Conservation (phyloP, 35 echinoderm and acorn worm genomes). For the Heliocidaris erythrogramma region DNA sequence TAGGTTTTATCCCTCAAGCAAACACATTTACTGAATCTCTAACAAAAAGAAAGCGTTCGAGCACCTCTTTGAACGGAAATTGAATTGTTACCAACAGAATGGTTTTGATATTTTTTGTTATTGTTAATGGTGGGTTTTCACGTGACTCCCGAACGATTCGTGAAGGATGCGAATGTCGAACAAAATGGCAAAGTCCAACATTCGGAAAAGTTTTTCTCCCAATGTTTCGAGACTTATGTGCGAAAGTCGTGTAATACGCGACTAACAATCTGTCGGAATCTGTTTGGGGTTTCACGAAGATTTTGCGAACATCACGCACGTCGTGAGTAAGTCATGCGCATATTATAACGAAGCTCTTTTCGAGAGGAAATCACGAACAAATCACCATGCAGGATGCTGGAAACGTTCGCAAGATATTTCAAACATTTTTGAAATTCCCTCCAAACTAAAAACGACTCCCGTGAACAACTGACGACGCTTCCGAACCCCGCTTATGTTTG, state of each 20-base stretch:
- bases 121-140: not conserved
- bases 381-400: no score
- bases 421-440: no score
- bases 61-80: not conserved
- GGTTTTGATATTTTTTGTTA: not conserved
- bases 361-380: no score
- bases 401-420: not conserved
- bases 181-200: not conserved
- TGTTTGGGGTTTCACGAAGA: no score
- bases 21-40: not conserved
- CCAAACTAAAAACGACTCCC: no score
- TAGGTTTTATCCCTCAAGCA: not conserved
- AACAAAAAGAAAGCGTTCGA: not conserved
- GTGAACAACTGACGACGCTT: no score
- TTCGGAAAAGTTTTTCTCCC: not conserved
- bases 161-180: not conserved
- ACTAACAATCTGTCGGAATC: no score
- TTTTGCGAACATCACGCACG: no score
- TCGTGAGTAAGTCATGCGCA: no score
- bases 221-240: not conserved
- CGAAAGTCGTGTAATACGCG: no score
- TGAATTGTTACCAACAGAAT: not conserved
- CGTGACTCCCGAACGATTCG: not conserved
- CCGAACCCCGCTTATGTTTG: no score
- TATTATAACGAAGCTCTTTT: no score